These are phyloP conservation scores for Protobothrops flavoviridis DNA, from an alignment of 2,113 vertebrate species.

Conservation along the genomic window DNA sequence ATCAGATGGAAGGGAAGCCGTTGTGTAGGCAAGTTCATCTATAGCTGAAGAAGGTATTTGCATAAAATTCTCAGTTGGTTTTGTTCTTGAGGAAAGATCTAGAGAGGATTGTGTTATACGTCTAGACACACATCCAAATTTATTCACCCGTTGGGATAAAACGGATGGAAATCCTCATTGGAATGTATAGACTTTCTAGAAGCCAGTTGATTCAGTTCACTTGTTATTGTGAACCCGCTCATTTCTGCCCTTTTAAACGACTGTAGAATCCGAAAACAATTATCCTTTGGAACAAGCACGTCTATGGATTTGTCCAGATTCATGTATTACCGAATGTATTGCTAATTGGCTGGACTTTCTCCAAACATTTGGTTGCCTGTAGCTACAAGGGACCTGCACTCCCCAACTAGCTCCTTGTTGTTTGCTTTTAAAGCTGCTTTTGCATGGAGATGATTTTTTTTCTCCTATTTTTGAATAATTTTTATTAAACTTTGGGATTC, in stretches of 20 bases:
- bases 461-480: neutral
- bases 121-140: neutral
- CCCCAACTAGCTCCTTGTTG: neutral
- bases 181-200: neutral
- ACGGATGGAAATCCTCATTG: neutral
- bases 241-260: neutral
- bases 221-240: neutral
- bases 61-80: neutral
- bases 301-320: neutral
- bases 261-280: neutral
- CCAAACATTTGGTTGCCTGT: neutral
- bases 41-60: neutral
- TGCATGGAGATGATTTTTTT: neutral
- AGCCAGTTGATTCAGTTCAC: neutral
- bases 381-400: neutral
- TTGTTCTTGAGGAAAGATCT: neutral
- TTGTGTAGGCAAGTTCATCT: neutral
- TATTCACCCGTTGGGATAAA: neutral
- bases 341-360: neutral
- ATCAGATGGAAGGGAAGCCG: neutral
- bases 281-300: neutral
- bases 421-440: neutral
- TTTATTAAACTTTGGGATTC: neutral
- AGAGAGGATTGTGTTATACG: neutral
- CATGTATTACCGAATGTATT: neutral